Evolutionary conservation across 2,797 vertebrate species (phyloP).

Genomic region (Aulostomus chinensis): DNA sequence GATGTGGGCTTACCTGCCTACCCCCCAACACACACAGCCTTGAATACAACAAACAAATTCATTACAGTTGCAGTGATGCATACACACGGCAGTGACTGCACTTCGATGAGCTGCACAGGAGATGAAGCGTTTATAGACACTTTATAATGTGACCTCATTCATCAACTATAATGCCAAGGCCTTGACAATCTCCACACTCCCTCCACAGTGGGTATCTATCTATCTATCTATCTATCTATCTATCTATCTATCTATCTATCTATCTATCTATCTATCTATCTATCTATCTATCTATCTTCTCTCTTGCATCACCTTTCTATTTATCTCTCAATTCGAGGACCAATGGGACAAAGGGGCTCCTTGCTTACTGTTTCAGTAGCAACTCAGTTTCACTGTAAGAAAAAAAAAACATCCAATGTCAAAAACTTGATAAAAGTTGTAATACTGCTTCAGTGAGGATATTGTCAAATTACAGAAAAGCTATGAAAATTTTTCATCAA

Average conservation of each 20-base stretch:
- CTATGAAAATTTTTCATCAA: slow-evolving; percentile 34
- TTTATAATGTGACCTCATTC: slow-evolving; percentile 36
- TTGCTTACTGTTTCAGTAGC: slow-evolving; percentile 72
- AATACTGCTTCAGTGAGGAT: slow-evolving; percentile 29
- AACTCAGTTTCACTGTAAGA: slow-evolving; percentile 47
- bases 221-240: slow-evolving; percentile 31
- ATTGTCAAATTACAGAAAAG: slow-evolving; percentile 39
- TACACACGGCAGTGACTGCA: slow-evolving; percentile 29
- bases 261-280: slow-evolving; percentile 33
- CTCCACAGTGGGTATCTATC: slow-evolving; percentile 6
- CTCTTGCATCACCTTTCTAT: slow-evolving; percentile 39
- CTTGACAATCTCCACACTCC: slow-evolving; percentile 77
- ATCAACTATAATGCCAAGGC: slow-evolving; percentile 51
- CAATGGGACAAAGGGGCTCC: slow-evolving; percentile 74
- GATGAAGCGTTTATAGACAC: slow-evolving; percentile 34
- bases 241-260: slow-evolving; percentile 40
- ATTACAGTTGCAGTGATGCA: slow-evolving; percentile 37
- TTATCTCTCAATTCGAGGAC: slow-evolving; percentile 45
- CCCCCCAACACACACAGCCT: slow-evolving; percentile 8
- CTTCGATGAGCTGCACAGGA: slow-evolving; percentile 22
- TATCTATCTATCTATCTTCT: slow-evolving; percentile 33
- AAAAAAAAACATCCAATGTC: not conserved
- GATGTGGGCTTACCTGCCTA: slow-evolving; percentile 17
- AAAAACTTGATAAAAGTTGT: slow-evolving; percentile 15
- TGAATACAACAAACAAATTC: slow-evolving; percentile 34